Base-by-base conservation (phyloP, 2,797 vertebrate species). In the Alfaro cultratus region DNA sequence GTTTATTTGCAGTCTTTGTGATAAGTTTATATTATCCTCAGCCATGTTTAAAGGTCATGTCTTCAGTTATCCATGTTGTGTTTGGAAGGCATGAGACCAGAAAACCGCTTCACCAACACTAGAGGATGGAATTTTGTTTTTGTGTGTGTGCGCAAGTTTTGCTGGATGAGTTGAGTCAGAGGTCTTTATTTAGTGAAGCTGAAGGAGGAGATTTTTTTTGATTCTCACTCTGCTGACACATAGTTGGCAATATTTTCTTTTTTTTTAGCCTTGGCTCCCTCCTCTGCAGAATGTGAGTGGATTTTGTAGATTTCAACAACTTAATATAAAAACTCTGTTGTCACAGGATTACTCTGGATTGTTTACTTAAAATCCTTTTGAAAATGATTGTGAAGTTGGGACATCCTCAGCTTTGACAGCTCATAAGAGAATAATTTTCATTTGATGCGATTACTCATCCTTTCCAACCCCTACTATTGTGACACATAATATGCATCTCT, bases 131-230 rank as follows among this genome's bases (percentile, higher is more conserved):
- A 76, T 49, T 76, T 23, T 86, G 62, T 70, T 36, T 73, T 55
- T 78, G 47, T 73, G 43, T 79, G n/a, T 36, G 60, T 31, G 7
- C 3, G 4, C 41, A 31, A 71, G 41, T 87, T 85, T 84, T 53
- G 74, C 55, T 78, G 67, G 53, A 41, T 67, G 77, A 55, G 85
- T 80, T 87, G 72, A 89, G 80, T 89, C 77, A 86, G 62, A 84
- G 57, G 26, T 86, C 81, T 84, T 86, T 74, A 87, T 87, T 88
- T 87, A 88, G 87, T 84, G 55, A 64, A 77, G 49, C 39, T 81
- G 68, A 64, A 85, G 82, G 80, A 88, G 74, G 85, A 81, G 77
- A 47, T 64, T 85, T 76, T 76, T 91, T 80, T 84, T 85, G 76
- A 80, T 62, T 84, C 23, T 78, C 72, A 72, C 78, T 82, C 71